Conservation (phyloP, 2,888 invertebrate species). For the Chloroclysta siterata region DNA sequence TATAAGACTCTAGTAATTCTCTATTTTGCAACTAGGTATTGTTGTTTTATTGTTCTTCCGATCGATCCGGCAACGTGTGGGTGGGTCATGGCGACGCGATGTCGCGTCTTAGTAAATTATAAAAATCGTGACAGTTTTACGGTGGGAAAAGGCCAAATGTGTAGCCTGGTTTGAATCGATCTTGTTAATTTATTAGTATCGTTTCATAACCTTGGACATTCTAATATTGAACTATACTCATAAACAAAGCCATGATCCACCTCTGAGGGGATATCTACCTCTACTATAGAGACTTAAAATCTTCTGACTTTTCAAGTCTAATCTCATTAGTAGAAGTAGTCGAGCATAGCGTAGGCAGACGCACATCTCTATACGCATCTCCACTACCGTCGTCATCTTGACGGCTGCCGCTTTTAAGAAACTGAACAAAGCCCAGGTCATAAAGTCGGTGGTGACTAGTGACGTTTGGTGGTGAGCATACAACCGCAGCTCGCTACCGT, state of each 20-base stretch:
- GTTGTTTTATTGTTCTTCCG: slow-evolving; percentile 62
- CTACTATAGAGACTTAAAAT: too few species aligned
- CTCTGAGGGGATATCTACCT: too few species aligned
- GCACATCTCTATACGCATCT: too few species aligned
- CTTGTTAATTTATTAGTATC: neutral
- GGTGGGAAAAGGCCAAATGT: slow-evolving; percentile 52
- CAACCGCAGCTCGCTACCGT: slow-evolving; percentile 34
- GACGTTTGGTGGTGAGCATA: slow-evolving; percentile 24
- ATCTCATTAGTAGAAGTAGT: neutral
- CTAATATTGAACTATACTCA: neutral
- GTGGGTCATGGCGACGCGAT: slow-evolving; percentile 47
- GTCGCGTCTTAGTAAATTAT: slow-evolving; percentile 56
- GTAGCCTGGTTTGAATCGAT: slow-evolving; percentile 1
- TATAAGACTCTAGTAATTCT: slow-evolving; percentile 62
- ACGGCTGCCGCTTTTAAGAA: neutral
- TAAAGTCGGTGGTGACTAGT: slow-evolving; percentile 11
- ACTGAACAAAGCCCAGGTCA: neutral
- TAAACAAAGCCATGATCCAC: neutral
- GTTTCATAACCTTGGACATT: neutral
- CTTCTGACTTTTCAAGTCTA: neutral
- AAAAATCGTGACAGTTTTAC: slow-evolving; percentile 61
- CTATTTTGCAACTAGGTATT: slow-evolving; percentile 67
- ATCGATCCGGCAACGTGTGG: slow-evolving; percentile 54
- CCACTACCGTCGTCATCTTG: neutral
- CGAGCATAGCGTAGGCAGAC: too few species aligned